Evolutionary conservation across 2,888 invertebrate genomes (phyloP), one percentile per base, ranked within the genome.

Genomic region (Anaspis maculata): DNA sequence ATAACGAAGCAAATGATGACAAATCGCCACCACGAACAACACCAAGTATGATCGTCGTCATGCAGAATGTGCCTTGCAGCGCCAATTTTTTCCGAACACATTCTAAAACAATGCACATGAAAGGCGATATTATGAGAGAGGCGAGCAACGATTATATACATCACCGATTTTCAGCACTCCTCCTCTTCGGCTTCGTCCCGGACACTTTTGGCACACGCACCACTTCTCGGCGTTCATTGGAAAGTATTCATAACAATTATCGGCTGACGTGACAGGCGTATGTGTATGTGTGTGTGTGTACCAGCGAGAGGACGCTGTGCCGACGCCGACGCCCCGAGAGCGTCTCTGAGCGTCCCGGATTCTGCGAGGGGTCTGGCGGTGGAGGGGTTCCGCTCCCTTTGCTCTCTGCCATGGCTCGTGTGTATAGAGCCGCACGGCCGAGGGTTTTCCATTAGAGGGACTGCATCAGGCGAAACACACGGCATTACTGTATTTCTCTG

Each of bases 241-340:
- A n/a, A n/a, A 32, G 37, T 35, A 42, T 51, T 48, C 47, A 48
- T 49, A 50, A 52, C 48, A 56, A 57, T 57, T 54, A 53, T 46
- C 45, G 45, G 50, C 51, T 59, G 58, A 59, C 55, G 51, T 55
- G 51, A 51, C 44, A 48, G 52, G n/a, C n/a, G n/a, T n/a, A n/a
- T n/a, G n/a, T n/a, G n/a, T n/a, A n/a, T n/a, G n/a, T n/a, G n/a
- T n/a, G n/a, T n/a, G n/a, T n/a, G n/a, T n/a, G n/a, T 59, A 57
- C 58, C 57, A 59, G 52, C 41, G 51, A 43, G 53, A 49, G 49
- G 50, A 52, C 54, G 57, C 55, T 51, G 43, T 25, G 42, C 50
- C 56, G 57, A 59, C 62, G 63, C 54, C 62, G 62, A 62, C 64
- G 63, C 63, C 63, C 63, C 59, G 55, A 55, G 44, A 56, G 54